Evolutionary conservation across 2,888 invertebrate species (phyloP).

Genomic region (Sympetrum striolatum): DNA sequence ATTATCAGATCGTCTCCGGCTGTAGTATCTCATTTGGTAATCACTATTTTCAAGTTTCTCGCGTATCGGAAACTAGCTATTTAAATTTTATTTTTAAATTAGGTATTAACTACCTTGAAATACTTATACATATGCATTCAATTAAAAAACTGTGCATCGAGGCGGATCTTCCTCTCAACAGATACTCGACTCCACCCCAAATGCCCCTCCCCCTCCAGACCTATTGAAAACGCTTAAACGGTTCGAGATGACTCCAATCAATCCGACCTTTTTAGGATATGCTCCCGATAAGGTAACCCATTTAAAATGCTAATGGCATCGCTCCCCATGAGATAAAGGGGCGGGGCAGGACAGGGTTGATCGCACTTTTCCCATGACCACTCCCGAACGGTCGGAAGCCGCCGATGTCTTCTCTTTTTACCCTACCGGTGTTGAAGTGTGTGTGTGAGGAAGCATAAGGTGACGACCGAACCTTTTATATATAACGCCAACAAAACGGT

Average conservation of each 20-base stretch:
- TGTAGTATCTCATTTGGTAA: neutral
- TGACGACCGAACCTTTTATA: neutral
- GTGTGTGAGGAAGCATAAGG: neutral
- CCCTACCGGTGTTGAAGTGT: neutral
- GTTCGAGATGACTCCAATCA: neutral
- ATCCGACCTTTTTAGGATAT: neutral
- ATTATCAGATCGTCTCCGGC: neutral
- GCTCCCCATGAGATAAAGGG: neutral
- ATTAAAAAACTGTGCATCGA: neutral
- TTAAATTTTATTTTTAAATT: neutral
- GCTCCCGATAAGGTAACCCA: neutral
- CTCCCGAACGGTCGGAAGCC: neutral
- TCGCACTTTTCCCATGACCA: neutral
- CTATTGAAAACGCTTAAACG: neutral
- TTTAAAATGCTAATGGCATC: constrained; percentile 9
- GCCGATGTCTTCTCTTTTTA: neutral
- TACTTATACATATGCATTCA: neutral
- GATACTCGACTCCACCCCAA: neutral
- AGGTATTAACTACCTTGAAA: neutral
- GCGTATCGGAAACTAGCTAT: neutral
- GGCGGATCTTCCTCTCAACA: neutral
- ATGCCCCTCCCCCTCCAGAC: neutral
- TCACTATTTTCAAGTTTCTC: neutral
- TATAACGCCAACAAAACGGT: neutral
- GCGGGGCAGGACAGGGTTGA: neutral